Conservation (phyloP, 2,888 invertebrate genomes). For the Yponomeuta evonymella region DNA sequence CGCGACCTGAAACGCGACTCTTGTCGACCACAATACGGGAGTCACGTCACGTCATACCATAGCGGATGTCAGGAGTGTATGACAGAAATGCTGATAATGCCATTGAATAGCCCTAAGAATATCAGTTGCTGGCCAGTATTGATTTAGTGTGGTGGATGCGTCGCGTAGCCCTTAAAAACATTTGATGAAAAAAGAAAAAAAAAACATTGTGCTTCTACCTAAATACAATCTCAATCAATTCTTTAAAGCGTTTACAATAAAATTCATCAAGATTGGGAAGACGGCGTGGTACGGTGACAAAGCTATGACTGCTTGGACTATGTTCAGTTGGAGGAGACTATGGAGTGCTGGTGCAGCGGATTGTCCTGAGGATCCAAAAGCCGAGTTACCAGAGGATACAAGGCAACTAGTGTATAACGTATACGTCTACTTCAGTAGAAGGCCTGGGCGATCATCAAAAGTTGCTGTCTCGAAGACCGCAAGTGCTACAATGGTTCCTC, state of each 20-base stretch:
- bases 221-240: background rate
- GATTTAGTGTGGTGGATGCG: slow-evolving; percentile 3
- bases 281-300: slow-evolving; percentile 72
- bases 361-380: slow-evolving; percentile 46
- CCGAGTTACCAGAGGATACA: slow-evolving; percentile 64
- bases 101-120: slow-evolving; percentile 37
- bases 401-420: slow-evolving; percentile 68
- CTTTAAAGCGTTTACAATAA: background rate
- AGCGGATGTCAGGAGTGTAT: slow-evolving; percentile 63
- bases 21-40: background rate
- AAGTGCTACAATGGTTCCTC: slow-evolving; percentile 64
- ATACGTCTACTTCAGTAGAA: slow-evolving; percentile 63
- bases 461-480: slow-evolving; percentile 60
- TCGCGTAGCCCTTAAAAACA: background rate
- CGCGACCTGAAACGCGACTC: too few species aligned
- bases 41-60: slow-evolving; percentile 50
- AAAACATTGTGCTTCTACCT: background rate
- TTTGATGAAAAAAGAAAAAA: background rate
- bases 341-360: slow-evolving; percentile 55
- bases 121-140: slow-evolving; percentile 43
- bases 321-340: slow-evolving; percentile 69
- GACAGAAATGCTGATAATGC: slow-evolving; percentile 55
- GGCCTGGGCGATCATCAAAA: slow-evolving; percentile 60
- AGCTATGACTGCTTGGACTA: slow-evolving; percentile 73
- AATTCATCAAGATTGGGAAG: slow-evolving; percentile 30